These are phyloP conservation scores for Diarsia mendica DNA, from an alignment of 2,888 invertebrate species.

Conservation along the genomic window DNA sequence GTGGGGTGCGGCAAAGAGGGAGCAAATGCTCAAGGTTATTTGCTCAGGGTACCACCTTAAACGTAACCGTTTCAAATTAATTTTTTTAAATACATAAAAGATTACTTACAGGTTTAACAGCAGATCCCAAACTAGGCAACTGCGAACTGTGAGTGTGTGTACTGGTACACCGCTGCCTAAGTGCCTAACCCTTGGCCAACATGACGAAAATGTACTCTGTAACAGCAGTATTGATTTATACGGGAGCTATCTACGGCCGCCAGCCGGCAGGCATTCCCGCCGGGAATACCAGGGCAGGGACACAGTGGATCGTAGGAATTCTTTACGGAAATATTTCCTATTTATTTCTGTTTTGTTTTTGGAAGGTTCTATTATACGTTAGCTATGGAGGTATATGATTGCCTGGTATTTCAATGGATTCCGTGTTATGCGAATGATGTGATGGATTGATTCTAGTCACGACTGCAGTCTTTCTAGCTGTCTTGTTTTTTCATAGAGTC, in stretches of 20 bases:
- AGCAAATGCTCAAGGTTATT: too few species aligned
- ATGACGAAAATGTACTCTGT: conserved; percentile 19
- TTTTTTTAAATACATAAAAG: too few species aligned
- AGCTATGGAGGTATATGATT: conserved; percentile 1
- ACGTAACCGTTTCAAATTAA: too few species aligned
- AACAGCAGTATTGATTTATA: conserved; percentile 41
- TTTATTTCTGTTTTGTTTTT: conserved; percentile 1
- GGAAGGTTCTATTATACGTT: not conserved
- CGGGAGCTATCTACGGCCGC: not conserved
- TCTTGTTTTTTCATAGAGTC: too few species aligned
- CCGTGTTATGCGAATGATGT: not conserved
- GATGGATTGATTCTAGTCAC: not conserved
- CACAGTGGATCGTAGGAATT: conserved; percentile 24
- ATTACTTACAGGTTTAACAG: too few species aligned
- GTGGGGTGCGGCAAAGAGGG: too few species aligned
- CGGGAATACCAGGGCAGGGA: conserved; percentile 42
- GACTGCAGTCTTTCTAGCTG: too few species aligned
- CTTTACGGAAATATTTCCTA: conserved; percentile 16
- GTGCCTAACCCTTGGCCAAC: too few species aligned
- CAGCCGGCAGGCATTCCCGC: not conserved
- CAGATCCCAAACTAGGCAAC: too few species aligned
- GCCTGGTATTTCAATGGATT: not conserved
- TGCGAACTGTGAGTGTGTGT: too few species aligned
- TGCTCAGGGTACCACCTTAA: too few species aligned
- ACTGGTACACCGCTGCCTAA: too few species aligned